Evolutionary conservation across 2,113 vertebrate species (phyloP).

Genomic region (Macaca fascicularis): T2T-MFA8v1.1 NC_088377.1:132231001-132231500

Average conservation of each 20-base stretch:
- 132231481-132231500: background rate
- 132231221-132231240: background rate
- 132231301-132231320: background rate
- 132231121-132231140: conserved; percentile 33
- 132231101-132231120: background rate
- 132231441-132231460: background rate
- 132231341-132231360: background rate
- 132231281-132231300: background rate
- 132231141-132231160: background rate
- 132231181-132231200: background rate
- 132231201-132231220: background rate
- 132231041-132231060: background rate
- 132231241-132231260: background rate
- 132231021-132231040: background rate
- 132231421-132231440: background rate
- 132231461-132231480: background rate
- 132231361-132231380: background rate
- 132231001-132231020: background rate
- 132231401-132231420: background rate
- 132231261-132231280: background rate
- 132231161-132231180: background rate
- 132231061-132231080: conserved; percentile 19
- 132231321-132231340: background rate
- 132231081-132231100: conserved; percentile 23
- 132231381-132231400: background rate